Evolutionary conservation across 2,113 vertebrate species (phyloP).

Genomic region (Prionailurus viverrinus): DNA sequence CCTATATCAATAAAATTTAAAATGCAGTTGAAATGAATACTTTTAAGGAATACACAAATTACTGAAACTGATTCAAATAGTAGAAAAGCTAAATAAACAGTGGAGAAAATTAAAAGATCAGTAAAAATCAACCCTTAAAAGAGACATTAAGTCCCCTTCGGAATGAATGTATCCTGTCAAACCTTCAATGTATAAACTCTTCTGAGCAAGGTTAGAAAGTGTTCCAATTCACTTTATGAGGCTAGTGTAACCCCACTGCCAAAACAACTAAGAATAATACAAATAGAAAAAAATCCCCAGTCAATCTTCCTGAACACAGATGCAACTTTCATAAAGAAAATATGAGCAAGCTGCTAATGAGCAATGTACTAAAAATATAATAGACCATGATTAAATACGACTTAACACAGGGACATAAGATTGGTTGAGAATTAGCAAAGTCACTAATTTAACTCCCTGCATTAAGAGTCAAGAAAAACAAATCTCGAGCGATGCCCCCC

Average conservation of each 20-base stretch:
- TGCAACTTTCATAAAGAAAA: neutral
- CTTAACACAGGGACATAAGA: neutral
- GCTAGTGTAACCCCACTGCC: neutral
- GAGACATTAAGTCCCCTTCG: neutral
- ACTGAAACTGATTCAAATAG: neutral
- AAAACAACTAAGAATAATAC: neutral
- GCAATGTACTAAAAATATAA: neutral
- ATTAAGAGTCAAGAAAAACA: neutral
- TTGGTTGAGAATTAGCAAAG: constrained; percentile 1
- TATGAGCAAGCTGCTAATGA: neutral
- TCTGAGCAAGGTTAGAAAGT: neutral
- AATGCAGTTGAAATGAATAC: neutral
- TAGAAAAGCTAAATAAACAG: constrained; percentile 30
- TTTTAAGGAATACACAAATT: neutral
- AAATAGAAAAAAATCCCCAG: neutral
- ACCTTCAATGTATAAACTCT: neutral
- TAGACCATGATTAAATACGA: neutral
- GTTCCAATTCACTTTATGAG: neutral
- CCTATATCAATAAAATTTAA: constrained; percentile 1
- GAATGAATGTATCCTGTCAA: neutral
- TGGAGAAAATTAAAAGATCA: neutral
- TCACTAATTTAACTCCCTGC: neutral
- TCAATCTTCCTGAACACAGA: neutral
- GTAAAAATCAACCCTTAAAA: neutral
- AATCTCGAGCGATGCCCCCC: neutral